phyloP scores from a whole-genome alignment of 1,140 invertebrate species.

The Ruditapes philippinarum region DNA sequence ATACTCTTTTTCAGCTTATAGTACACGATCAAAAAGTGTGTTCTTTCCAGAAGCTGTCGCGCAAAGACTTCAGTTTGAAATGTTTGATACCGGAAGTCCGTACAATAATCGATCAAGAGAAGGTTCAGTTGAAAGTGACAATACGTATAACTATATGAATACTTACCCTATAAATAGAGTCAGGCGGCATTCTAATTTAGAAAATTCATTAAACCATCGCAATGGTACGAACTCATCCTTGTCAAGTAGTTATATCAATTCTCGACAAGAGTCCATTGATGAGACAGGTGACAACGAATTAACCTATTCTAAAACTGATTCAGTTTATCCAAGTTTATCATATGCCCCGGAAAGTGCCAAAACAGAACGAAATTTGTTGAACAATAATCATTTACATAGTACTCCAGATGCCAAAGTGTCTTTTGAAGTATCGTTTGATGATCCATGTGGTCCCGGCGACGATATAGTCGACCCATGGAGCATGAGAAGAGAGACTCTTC shows the following conservation, averaged over 20 bases:
- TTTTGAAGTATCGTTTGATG: constrained; percentile 53
- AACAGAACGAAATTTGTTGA: background rate
- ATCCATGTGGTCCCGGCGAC: background rate
- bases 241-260: constrained; percentile 20
- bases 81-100: constrained; percentile 61
- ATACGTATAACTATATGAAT: background rate
- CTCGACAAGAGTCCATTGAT: constrained; percentile 56
- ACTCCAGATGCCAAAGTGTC: constrained; percentile 45
- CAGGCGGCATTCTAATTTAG: constrained; percentile 52
- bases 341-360: constrained; percentile 48
- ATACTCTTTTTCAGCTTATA: constrained; percentile 65
- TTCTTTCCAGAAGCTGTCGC: constrained; percentile 75
- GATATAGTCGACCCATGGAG: constrained; percentile 43
- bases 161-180: constrained; percentile 36
- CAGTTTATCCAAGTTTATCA: constrained; percentile 48
- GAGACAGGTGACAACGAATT: constrained; percentile 39
- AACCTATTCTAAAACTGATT: constrained; percentile 5
- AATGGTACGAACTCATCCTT: constrained; percentile 10
- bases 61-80: constrained; percentile 72
- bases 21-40: constrained; percentile 76
- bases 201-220: background rate
- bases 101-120: constrained; percentile 51
- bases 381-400: constrained; percentile 49
- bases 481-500: constrained; percentile 52
- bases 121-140: constrained; percentile 52